These are phyloP conservation scores for Condylura cristata DNA, from an alignment of 2,113 vertebrate genomes.

Conservation along the genomic window DNA sequence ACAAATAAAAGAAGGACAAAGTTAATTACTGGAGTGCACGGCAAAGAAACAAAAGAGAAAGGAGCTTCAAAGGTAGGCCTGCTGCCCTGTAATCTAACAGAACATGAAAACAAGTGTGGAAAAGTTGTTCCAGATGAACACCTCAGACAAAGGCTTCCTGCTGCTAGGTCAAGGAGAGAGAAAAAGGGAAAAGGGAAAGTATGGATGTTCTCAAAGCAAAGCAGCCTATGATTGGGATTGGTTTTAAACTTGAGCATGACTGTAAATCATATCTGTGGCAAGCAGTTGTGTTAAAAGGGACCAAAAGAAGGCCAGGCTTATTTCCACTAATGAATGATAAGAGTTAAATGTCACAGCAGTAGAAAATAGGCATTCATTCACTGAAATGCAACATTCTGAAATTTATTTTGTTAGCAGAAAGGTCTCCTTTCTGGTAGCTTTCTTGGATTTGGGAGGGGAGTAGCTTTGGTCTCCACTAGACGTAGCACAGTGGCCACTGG, in stretches of 20 bases:
- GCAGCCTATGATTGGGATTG: conserved; percentile 76
- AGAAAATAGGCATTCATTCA: conserved; percentile 78
- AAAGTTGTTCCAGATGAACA: conserved; percentile 99
- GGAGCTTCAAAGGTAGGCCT: conserved; percentile 96
- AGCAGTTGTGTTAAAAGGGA: conserved; percentile 73
- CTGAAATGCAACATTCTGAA: conserved; percentile 84
- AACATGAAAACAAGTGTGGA: conserved; percentile 99
- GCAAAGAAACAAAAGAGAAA: conserved; percentile 97
- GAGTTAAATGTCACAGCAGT: conserved; percentile 80
- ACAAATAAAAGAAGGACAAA: conserved; percentile 99
- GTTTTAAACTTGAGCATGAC: conserved; percentile 77
- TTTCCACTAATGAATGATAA: conserved; percentile 83
- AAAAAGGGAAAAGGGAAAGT: conserved; percentile 80
- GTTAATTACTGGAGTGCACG: conserved; percentile 99
- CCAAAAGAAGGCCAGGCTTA: conserved; percentile 82
- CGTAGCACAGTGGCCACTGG: conserved; percentile 87
- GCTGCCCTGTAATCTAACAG: conserved; percentile 99
- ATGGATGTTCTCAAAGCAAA: conserved; percentile 81
- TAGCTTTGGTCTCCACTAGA: conserved; percentile 85
- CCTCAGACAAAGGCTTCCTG: conserved; percentile 97
- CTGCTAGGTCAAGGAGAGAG: conserved; percentile 89
- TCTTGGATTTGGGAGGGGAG: conserved; percentile 81
- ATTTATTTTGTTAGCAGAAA: conserved; percentile 85
- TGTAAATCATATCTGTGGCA: conserved; percentile 72
- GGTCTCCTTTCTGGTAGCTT: conserved; percentile 84